Base-by-base conservation (phyloP, 2,797 vertebrate species). In the Sebastes goodei region DNA sequence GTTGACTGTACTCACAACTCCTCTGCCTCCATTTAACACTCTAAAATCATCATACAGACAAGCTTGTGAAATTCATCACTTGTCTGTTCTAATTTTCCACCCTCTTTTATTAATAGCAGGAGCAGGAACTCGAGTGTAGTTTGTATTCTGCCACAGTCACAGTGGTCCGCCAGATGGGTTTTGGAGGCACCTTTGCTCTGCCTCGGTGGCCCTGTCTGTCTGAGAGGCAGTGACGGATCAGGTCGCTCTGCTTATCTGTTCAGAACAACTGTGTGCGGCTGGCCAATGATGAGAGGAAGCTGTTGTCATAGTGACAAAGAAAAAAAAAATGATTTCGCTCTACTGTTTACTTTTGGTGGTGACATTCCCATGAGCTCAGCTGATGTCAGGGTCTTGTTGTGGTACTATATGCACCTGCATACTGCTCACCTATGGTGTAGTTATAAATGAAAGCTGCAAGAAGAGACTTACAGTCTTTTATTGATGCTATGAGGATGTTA, bases 261-360 rank as follows among this genome's bases (percentile, higher is more conserved):
- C 42, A 33, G 14, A 84, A 81, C 62, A 61, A 63, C 32, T 46
- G 77, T 76, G 42, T 86, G 79, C 52, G 17, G 10, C 42, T 69
- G 63, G 46, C 12, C 17, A 69, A 7, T 76, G 33, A 49, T 35
- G 52, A 27, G 53, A 62, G 20, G 33, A 67, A 76, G 63, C 76
- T 71, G 92, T 94, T 89, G 80, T 90, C 84, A 90, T 92, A 72
- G 89, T 84, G 62, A 93, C 67, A 63, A 81, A 30, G 55, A 71
- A 84, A 71, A 78, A 70, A 69, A 83, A 72, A 49, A 61, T n/a
- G 25, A 76, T 81, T 86, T 46, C 20, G 23, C 59, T 60, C 17
- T 52, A n/a, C 17, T 67, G 52, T 76, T 64, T 70, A 74, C 71
- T 75, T 81, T 83, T 61, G 29, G 20, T 71, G 23, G 71, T 61